These are phyloP conservation scores for Taeniopygia guttata DNA, from an alignment of 2,797 vertebrate genomes.

Conservation along the genomic window DNA sequence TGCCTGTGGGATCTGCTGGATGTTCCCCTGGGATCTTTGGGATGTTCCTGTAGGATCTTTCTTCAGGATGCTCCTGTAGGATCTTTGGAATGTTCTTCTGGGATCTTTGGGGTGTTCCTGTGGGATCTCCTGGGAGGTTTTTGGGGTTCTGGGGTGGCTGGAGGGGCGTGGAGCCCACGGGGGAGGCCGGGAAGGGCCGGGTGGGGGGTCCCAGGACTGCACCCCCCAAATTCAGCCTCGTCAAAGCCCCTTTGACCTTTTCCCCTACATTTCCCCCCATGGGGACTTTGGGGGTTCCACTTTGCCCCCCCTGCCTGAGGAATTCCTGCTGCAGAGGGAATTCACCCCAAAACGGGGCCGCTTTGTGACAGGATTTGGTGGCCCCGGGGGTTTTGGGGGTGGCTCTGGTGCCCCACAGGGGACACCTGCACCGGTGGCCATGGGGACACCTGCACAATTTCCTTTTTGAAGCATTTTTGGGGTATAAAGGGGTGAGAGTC, in stretches of 20 bases:
- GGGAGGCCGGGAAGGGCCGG: background rate
- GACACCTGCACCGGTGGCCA: too few species aligned
- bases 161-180: too few species aligned
- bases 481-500: background rate
- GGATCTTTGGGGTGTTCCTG: too few species aligned
- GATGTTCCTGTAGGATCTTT: too few species aligned
- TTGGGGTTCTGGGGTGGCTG: accelerated
- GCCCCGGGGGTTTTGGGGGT: background rate
- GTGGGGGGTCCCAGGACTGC: too few species aligned
- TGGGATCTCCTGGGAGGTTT: accelerated
- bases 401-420: background rate
- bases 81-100: too few species aligned
- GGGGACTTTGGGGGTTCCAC: too few species aligned
- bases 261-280: background rate
- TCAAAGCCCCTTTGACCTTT: background rate
- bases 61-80: too few species aligned
- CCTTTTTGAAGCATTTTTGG: background rate
- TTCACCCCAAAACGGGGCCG: background rate
- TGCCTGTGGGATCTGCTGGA: too few species aligned
- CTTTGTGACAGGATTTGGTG: background rate
- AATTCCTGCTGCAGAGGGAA: background rate
- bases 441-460: background rate
- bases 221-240: background rate
- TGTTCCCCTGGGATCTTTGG: too few species aligned
- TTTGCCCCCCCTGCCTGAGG: background rate